A percentile compares a stretch with the other conserved stretches of the same genome.
Evolutionary conservation across 2,113 vertebrate genomes (phyloP).

Genomic region (Turdus rufiventris): DNA sequence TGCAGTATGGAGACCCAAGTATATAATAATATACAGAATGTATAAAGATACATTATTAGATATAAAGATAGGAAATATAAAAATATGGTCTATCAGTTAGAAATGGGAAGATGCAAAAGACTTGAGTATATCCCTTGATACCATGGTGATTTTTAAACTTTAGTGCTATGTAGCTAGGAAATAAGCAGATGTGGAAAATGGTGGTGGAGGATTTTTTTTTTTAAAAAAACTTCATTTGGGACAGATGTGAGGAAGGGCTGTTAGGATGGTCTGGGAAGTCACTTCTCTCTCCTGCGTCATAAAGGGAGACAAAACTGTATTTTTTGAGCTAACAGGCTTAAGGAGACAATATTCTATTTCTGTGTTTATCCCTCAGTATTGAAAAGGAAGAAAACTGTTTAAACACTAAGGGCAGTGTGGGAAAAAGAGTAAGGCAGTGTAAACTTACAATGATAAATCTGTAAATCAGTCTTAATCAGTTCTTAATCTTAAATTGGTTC

Average conservation of each 20-base stretch:
- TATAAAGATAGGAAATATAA: background rate
- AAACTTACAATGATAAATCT: background rate
- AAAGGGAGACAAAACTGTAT: background rate
- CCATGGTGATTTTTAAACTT: background rate
- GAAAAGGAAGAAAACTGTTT: background rate
- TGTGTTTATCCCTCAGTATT: background rate
- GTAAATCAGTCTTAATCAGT: background rate
- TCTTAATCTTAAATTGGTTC: slow-evolving; percentile 16
- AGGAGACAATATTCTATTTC: background rate
- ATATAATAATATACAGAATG: background rate
- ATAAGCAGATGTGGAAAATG: background rate
- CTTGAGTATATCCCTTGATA: background rate
- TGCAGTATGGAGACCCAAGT: background rate
- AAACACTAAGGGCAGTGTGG: background rate
- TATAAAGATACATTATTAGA: background rate
- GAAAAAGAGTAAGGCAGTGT: background rate
- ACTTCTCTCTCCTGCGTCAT: background rate
- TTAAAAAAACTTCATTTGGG: background rate
- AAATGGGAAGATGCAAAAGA: background rate
- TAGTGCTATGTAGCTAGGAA: background rate
- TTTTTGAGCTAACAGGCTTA: background rate
- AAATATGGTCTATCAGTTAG: background rate
- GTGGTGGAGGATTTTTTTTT: background rate
- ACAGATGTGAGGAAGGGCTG: background rate
- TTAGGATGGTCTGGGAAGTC: background rate